phyloP scores from a whole-genome alignment of 2,888 invertebrate species.

The Cheilosia pagana region DNA sequence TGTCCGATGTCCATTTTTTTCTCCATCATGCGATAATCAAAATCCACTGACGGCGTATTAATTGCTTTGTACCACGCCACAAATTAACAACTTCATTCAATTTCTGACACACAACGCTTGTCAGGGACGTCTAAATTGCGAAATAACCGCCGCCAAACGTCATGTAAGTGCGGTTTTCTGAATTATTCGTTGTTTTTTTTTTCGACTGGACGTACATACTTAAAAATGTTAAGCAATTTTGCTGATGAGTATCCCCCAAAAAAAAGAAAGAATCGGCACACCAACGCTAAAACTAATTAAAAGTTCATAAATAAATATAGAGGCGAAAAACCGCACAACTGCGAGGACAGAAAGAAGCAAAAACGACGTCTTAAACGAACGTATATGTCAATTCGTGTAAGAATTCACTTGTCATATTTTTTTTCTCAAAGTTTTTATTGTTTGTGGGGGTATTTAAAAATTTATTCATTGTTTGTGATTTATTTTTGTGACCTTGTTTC shows the following conservation, averaged over 20 bases:
- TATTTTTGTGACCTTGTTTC: slow-evolving; percentile 55
- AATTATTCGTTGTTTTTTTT: slow-evolving; percentile 9
- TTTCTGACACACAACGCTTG: slow-evolving; percentile 30
- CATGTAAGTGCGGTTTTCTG: slow-evolving; percentile 22
- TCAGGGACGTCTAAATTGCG: slow-evolving; percentile 30
- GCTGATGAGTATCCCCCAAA: slow-evolving; percentile 2
- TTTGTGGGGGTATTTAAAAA: slow-evolving; percentile 6
- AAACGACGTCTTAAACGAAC: slow-evolving; percentile 32
- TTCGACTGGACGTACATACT: slow-evolving; percentile 13
- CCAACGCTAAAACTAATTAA: slow-evolving; percentile 56
- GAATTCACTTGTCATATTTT: slow-evolving; percentile 50
- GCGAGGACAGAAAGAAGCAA: slow-evolving; percentile 3
- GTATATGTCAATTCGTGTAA: slow-evolving; percentile 55
- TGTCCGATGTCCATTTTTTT: neutral
- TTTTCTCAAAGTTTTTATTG: slow-evolving; percentile 15
- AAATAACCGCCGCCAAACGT: slow-evolving; percentile 23
- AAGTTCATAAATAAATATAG: slow-evolving; percentile 47
- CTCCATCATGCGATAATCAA: slow-evolving; percentile 18
- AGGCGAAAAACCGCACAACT: slow-evolving; percentile 6
- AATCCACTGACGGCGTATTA: slow-evolving; percentile 39
- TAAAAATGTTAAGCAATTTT: slow-evolving; percentile 1
- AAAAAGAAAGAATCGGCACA: slow-evolving; percentile 1
- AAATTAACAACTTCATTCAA: slow-evolving; percentile 27
- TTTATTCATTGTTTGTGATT: slow-evolving; percentile 31
- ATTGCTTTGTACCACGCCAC: slow-evolving; percentile 44